Conservation (phyloP, 2,888 invertebrate genomes). For the Ctenicera cuprea region DNA sequence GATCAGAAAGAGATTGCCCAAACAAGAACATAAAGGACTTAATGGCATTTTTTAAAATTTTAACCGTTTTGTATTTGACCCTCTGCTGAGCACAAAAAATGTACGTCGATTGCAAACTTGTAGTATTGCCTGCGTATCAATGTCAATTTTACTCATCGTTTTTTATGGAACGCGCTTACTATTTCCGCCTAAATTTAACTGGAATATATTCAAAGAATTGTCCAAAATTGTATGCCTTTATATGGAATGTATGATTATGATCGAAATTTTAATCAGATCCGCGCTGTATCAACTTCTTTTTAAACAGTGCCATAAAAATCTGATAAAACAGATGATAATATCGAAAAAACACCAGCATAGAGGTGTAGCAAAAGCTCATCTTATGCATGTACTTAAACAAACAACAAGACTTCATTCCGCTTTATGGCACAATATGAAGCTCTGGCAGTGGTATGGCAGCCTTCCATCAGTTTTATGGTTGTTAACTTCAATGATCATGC, state of each 20-base stretch:
- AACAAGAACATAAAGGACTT: not conserved
- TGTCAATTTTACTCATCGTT: not conserved
- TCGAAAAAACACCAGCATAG: no score
- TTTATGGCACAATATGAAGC: not conserved
- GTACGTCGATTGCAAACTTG: not conserved
- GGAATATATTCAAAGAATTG: not conserved
- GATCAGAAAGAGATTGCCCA: not conserved
- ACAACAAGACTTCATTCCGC: not conserved
- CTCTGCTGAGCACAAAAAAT: not conserved
- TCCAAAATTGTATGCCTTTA: not conserved
- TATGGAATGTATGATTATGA: not conserved
- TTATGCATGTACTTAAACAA: not conserved
- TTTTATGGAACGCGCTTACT: not conserved
- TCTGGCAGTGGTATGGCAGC: not conserved
- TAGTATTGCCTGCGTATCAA: not conserved
- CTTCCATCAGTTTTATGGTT: not conserved
- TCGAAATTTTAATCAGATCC: not conserved
- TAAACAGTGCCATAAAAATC: not conserved
- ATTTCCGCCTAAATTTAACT: not conserved
- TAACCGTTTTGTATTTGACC: not conserved
- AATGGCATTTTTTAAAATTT: not conserved
- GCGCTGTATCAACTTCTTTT: not conserved
- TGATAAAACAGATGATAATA: not conserved
- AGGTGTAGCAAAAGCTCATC: not conserved
- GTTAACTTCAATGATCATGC: not conserved